Conservation (phyloP, 2,797 vertebrate genomes). For the Pipistrellus nathusii region DNA sequence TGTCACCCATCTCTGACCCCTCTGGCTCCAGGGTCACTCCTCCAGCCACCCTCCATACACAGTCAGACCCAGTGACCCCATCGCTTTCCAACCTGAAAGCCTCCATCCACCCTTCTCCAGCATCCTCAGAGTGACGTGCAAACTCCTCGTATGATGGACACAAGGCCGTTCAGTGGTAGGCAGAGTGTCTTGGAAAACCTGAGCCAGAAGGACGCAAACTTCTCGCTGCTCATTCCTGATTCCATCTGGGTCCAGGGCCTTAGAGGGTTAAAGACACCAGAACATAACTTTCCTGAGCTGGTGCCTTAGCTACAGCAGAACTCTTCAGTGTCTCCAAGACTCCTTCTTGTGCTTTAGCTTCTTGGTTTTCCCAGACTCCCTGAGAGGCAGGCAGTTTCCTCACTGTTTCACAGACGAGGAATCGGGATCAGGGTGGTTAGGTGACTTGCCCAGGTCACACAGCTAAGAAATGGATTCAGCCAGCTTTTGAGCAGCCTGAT, state of each 20-base stretch:
- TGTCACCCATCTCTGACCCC: not conserved
- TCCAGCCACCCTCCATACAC: not conserved
- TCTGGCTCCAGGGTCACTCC: not conserved
- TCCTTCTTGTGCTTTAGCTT: not conserved
- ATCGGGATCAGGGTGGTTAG: not conserved
- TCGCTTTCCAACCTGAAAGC: not conserved
- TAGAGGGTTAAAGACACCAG: not conserved
- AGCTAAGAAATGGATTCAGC: not conserved
- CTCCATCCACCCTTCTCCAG: fast-evolving
- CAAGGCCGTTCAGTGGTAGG: fast-evolving
- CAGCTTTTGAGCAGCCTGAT: not conserved
- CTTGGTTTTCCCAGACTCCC: not conserved
- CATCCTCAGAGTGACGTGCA: not conserved
- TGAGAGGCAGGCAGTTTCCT: not conserved
- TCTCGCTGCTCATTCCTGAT: not conserved
- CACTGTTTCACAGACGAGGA: not conserved
- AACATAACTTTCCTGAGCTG: not conserved
- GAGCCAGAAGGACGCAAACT: not conserved
- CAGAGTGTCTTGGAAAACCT: not conserved
- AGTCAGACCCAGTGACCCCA: not conserved
- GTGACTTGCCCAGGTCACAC: not conserved
- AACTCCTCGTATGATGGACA: not conserved
- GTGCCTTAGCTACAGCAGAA: not conserved
- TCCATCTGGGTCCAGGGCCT: not conserved
- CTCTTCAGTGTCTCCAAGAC: not conserved